A percentile compares a stretch with the other conserved stretches of the same genome.
These are phyloP conservation scores for Drosophila recens DNA, from an alignment of 2,888 invertebrate species.

Conservation along the genomic window DNA sequence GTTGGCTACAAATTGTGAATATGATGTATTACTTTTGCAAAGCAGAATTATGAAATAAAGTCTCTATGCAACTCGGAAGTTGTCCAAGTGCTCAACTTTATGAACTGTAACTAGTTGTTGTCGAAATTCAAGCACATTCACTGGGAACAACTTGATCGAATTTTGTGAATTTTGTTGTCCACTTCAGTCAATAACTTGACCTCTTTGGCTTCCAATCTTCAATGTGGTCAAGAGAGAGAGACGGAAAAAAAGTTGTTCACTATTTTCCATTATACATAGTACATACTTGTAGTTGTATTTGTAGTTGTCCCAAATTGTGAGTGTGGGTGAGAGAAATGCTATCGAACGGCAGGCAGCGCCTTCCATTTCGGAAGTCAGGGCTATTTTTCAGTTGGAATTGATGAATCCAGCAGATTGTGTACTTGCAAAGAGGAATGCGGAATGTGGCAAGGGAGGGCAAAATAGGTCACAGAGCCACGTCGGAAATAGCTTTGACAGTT, in stretches of 20 bases:
- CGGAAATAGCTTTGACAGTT: constrained; percentile 78
- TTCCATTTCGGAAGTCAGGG: constrained; percentile 66
- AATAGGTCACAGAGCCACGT: constrained; percentile 49
- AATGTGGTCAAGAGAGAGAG: constrained; percentile 3
- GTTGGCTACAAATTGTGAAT: constrained; percentile 7
- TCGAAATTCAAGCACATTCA: constrained; percentile 10
- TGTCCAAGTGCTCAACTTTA: constrained; percentile 1
- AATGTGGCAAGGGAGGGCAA: not conserved
- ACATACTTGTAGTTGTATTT: not conserved
- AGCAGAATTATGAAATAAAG: constrained; percentile 3
- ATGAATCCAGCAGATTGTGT: constrained; percentile 57
- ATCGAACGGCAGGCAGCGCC: constrained; percentile 32
- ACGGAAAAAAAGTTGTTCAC: constrained; percentile 6
- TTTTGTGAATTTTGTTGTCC: constrained; percentile 26
- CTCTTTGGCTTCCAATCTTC: constrained; percentile 25
- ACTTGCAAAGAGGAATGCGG: constrained; percentile 5
- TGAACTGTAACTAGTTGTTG: constrained; percentile 16
- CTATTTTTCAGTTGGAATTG: constrained; percentile 68
- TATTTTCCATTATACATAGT: constrained; percentile 33
- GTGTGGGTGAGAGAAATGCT: constrained; percentile 8
- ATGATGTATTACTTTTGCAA: constrained; percentile 15
- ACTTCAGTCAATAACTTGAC: constrained; percentile 46
- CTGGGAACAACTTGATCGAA: constrained; percentile 18
- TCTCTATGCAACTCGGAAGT: not conserved
- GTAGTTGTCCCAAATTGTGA: not conserved